These are phyloP conservation scores for Tetragonula clypearis DNA, from an alignment of 1,140 invertebrate genomes.

Conservation along the genomic window DNA sequence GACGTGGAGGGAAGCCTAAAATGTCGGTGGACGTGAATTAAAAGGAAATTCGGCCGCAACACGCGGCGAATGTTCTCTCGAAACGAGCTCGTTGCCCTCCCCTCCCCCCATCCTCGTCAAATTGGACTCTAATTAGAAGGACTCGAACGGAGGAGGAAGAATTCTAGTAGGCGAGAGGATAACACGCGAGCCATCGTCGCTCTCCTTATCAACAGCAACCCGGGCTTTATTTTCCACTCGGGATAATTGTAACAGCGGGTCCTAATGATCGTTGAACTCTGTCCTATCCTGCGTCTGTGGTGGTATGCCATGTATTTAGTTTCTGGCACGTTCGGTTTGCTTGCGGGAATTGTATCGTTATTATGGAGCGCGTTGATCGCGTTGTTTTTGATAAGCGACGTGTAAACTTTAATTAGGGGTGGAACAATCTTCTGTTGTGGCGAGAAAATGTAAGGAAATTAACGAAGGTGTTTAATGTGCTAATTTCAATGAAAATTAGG, in stretches of 20 bases:
- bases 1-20: conserved; percentile 2
- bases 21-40: conserved; percentile 5
- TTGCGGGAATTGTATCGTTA: background rate
- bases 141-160: conserved; percentile 36
- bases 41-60: conserved; percentile 45
- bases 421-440: background rate
- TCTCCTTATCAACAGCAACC: conserved; percentile 6
- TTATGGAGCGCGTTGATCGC: background rate
- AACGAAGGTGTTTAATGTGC: background rate
- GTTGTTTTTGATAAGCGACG: background rate
- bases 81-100: conserved; percentile 22
- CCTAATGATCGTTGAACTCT: conserved; percentile 3
- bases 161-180: conserved; percentile 14
- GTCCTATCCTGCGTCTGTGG: background rate
- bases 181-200: background rate
- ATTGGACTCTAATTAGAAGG: conserved; percentile 55
- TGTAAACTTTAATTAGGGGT: background rate
- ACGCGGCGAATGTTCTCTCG: conserved; percentile 15
- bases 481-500: no score
- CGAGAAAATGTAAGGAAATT: background rate
- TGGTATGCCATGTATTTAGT: background rate
- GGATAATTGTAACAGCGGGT: conserved; percentile 1
- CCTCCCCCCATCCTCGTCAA: background rate
- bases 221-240: background rate
- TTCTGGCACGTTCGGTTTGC: background rate